Evolutionary conservation across 1,140 invertebrate species (phyloP), one percentile per base, ranked within the genome.

Genomic region (Popillia japonica): DNA sequence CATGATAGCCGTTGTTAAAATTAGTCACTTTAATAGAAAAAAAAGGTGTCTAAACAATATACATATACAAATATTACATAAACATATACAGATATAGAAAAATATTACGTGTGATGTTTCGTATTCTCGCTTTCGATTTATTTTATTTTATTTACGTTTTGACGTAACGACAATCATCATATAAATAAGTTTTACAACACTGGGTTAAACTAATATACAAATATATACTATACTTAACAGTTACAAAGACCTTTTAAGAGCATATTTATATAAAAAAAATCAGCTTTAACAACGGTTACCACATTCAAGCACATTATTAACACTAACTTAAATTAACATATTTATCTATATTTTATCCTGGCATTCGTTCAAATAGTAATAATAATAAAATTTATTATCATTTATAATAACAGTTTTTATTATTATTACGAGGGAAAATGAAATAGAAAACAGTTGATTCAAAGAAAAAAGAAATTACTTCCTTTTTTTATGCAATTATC

Each of bases 291-390:
- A 82, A 81, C 79, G 79, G 81, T 79, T 78, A 82, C 80, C 77
- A 80, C 78, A 72, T 77, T 77, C 77, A 82, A 79, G 80, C 78
- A 76, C 55, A 79, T 6, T 74, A 75, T 83, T 79, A 81, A 83
- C 82, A 77, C 81, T 83, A 84, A 83, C 80, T 81, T 81, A 82
- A 83, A 78, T 80, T 80, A 81, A 83, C 61, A 34, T 68, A 64
- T 64, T 64, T 64, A 80, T 76, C 78, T 84, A 83, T 83, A 72
- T 68, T 68, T 68, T 79, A 80, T 81, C 77, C 80, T 84, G 81
- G 83, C 82, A 82, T 84, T 82, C 44, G 72, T 74, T 74, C 72
- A 41, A 74, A 74, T 14, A 3, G 4, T 76, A 20, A n/a, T 55
- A 55, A 55, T 55, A 55, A 17, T n/a, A 55, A 55, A 17, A 55